phyloP scores from a whole-genome alignment of 92 coral and sea anemone species.

The Anthopleura xanthogrammica region DNA sequence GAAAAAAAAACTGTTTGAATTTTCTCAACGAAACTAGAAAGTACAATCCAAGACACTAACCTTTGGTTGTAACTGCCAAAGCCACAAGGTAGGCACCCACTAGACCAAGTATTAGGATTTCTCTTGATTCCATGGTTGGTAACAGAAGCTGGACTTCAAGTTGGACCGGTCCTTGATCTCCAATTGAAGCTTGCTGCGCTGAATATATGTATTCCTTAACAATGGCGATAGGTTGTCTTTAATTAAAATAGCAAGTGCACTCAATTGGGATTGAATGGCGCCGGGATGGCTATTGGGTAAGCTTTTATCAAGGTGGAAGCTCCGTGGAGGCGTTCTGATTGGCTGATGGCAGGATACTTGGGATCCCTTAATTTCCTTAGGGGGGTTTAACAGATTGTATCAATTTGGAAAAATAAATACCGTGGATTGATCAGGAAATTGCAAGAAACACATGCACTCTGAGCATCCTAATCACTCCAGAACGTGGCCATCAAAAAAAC shows the following conservation, averaged over 20 bases:
- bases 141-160: background rate
- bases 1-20: background rate
- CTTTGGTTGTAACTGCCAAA: conserved; percentile 15
- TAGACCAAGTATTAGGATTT: background rate
- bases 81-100: conserved; percentile 8
- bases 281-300: conserved; percentile 29
- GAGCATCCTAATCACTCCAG: conserved; percentile 21
- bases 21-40: background rate
- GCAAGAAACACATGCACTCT: conserved; percentile 24
- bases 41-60: background rate
- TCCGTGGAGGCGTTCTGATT: conserved; percentile 38
- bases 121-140: conserved; percentile 11
- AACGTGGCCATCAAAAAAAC: conserved; percentile 5
- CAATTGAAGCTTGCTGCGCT: conserved; percentile 15
- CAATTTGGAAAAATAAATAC: conserved; percentile 42
- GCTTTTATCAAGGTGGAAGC: conserved; percentile 36
- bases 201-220: conserved; percentile 3
- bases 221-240: conserved; percentile 30
- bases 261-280: conserved; percentile 30
- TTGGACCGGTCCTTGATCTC: conserved; percentile 4
- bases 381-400: conserved; percentile 57
- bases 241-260: conserved; percentile 34
- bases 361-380: conserved; percentile 71
- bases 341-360: conserved; percentile 49
- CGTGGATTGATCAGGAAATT: conserved; percentile 41